A percentile compares a stretch with the other conserved stretches of the same genome.
Conservation (phyloP, 2,113 vertebrate genomes). For the Harpagus bidentatus region DNA sequence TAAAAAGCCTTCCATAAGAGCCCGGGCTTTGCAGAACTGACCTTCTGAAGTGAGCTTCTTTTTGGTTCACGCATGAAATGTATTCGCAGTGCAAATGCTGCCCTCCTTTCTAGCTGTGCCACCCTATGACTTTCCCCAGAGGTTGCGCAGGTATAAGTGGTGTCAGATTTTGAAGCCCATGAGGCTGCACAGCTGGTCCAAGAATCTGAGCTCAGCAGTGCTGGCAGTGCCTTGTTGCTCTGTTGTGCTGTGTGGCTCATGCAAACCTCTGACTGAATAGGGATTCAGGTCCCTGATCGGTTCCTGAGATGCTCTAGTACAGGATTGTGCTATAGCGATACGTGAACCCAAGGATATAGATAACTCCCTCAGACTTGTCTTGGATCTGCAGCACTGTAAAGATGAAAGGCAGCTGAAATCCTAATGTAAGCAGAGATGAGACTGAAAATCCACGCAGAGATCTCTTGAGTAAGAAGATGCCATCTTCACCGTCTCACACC, state of each 20-base stretch:
- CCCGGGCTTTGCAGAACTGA: background rate
- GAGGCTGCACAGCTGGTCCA: background rate
- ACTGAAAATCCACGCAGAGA: conserved; percentile 39
- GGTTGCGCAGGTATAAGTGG: background rate
- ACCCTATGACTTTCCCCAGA: background rate
- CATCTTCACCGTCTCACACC: conserved; percentile 1
- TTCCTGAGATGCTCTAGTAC: background rate
- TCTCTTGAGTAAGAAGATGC: conserved; percentile 14
- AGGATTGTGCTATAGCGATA: background rate
- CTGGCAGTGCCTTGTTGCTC: background rate
- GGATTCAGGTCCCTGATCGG: background rate
- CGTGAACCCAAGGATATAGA: background rate
- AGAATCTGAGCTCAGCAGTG: background rate
- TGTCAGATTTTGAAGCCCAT: background rate
- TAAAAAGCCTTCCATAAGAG: background rate
- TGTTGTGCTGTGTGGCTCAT: background rate
- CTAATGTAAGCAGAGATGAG: background rate
- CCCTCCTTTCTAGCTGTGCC: background rate
- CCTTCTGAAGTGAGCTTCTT: background rate
- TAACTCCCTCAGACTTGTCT: background rate
- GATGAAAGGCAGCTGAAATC: conserved; percentile 34
- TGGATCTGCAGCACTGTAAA: background rate
- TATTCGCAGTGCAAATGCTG: background rate
- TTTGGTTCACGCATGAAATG: background rate
- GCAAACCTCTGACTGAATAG: background rate